Evolutionary conservation across 1,140 invertebrate species (phyloP), one percentile per base, ranked within the genome.

Genomic region (Ceratosolen solmsi): DNA sequence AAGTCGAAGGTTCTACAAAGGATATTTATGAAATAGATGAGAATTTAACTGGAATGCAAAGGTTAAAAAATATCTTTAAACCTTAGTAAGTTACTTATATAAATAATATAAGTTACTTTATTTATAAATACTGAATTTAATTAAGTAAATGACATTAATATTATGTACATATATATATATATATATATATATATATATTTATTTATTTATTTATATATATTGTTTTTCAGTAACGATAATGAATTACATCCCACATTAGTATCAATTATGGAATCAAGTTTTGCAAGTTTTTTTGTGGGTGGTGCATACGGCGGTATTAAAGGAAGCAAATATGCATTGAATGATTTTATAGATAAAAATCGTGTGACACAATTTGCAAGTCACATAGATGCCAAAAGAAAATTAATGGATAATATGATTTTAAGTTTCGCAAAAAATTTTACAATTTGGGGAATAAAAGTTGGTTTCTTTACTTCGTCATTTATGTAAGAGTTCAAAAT

Each of bases 321-420:
- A 20, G 87, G 91, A 84, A 94, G 94, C n/a, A 91, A 92, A 85
- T 84, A 86, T 2, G 93, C 94, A 27, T 94, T 94, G 84, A 63
- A 94, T n/a, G 92, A 94, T 76, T 96, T 96, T 84, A 94, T 96
- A 84, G 93, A 94, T 87, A 94, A 93, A 72, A 96, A 96, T 91
- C 92, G 95, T 90, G 95, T 94, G 13, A 94, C 94, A 41, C 90
- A 91, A 13, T 96, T 95, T 89, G 89, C 89, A 65, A 93, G 92
- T 79, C 94, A 95, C 70, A 88, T 94, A 15, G 92, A 95, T 82
- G 95, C 95, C 3, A 94, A 95, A 93, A 93, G 92, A 92, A 93
- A 93, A 84, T 84, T 96, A 13, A 94, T 96, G 90, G 93, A 94
- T 86, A 89, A 90, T 85, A 92, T 96, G 3, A 94, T 93, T 3